Conservation (phyloP, 2,113 vertebrate species). For the Manacus vitellinus region DNA sequence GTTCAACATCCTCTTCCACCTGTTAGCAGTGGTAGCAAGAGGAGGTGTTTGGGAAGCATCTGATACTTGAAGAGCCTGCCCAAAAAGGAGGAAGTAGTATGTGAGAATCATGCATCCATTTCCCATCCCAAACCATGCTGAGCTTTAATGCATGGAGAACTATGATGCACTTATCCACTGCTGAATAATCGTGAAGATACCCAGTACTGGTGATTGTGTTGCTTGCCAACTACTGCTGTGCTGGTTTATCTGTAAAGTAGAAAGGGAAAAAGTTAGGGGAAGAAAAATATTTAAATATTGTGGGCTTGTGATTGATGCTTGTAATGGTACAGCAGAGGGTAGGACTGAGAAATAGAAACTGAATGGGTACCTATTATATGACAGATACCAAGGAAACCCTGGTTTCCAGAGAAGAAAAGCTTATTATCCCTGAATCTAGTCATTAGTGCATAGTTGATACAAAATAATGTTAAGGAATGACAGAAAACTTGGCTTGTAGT, state of each 20-base stretch:
- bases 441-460: background rate
- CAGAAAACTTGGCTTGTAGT: background rate
- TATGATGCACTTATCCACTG: background rate
- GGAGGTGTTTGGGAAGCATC: background rate
- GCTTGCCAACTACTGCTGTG: background rate
- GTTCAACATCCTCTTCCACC: background rate
- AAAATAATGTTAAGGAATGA: background rate
- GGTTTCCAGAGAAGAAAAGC: background rate
- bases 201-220: background rate
- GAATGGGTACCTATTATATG: rapidly evolving
- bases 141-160: background rate
- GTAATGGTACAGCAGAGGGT: background rate
- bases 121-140: background rate
- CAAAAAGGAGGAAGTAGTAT: background rate
- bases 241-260: background rate
- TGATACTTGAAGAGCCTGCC: background rate
- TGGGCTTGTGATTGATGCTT: background rate
- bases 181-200: background rate
- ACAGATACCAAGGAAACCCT: background rate
- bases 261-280: background rate
- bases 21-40: background rate
- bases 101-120: background rate
- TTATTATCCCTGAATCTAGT: background rate
- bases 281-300: background rate
- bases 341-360: background rate